Conservation (phyloP, 2,113 vertebrate species). For the Lophius piscatorius region DNA sequence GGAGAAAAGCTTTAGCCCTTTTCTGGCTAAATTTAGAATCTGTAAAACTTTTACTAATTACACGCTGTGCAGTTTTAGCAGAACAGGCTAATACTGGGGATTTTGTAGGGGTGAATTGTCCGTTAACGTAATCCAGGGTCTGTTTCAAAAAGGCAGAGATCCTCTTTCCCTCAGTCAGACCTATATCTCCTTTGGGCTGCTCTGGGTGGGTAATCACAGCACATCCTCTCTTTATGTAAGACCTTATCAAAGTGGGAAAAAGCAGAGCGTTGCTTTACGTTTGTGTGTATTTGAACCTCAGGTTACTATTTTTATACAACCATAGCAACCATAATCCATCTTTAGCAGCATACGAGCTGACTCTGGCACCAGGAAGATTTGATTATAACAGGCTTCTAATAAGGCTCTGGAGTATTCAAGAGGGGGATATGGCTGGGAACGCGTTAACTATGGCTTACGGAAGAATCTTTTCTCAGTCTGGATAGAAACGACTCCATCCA, state of each 20-base stretch:
- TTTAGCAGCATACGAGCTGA: slow-evolving; percentile 60
- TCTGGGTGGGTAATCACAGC: slow-evolving; percentile 63
- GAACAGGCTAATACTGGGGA: slow-evolving; percentile 10
- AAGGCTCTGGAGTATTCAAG: slow-evolving; percentile 70
- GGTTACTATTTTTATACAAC: slow-evolving; percentile 75
- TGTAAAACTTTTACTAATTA: slow-evolving; percentile 46
- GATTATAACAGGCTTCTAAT: slow-evolving; percentile 71
- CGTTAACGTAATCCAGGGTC: slow-evolving; percentile 38
- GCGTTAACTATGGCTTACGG: slow-evolving; percentile 28
- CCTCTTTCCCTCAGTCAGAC: slow-evolving; percentile 43
- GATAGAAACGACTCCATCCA: slow-evolving; percentile 2
- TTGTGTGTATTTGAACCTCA: slow-evolving; percentile 31
- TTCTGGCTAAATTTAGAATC: slow-evolving; percentile 35
- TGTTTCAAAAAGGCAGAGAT: slow-evolving; percentile 27
- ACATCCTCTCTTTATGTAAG: slow-evolving; percentile 73
- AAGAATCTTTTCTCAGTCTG: slow-evolving; percentile 31
- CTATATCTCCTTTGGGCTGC: slow-evolving; percentile 45
- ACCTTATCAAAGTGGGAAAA: slow-evolving; percentile 59
- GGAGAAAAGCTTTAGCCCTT: slow-evolving; percentile 13
- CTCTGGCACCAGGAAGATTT: slow-evolving; percentile 57
- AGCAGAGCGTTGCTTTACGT: slow-evolving; percentile 49
- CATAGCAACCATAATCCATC: slow-evolving; percentile 72
- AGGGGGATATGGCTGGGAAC: slow-evolving; percentile 27
- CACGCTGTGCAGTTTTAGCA: slow-evolving; percentile 2
- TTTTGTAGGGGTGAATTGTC: slow-evolving; percentile 32